Evolutionary conservation across 1,140 invertebrate genomes (phyloP).

Genomic region (Carposina sasakii): DNA sequence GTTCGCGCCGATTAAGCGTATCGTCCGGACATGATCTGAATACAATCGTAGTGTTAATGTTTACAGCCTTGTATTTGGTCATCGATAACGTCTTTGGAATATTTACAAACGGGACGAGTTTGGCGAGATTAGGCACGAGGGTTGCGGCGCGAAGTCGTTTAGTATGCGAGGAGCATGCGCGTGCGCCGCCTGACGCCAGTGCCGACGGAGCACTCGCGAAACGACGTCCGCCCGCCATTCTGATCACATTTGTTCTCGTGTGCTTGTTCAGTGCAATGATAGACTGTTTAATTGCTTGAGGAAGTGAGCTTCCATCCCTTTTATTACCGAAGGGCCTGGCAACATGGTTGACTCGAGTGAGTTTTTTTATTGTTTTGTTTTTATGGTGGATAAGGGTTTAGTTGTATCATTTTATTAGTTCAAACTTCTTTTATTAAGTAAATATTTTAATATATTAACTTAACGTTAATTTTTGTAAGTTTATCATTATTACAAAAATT

Average conservation of each 20-base stretch:
- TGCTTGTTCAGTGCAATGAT: constrained; percentile 60
- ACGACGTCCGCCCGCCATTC: constrained; percentile 36
- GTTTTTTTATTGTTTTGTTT: constrained; percentile 29
- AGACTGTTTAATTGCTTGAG: constrained; percentile 25
- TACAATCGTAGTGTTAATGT: constrained; percentile 46
- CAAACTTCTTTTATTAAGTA: too few species aligned
- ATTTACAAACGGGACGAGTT: constrained; percentile 51
- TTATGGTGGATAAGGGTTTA: too few species aligned
- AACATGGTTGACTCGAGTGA: constrained; percentile 41
- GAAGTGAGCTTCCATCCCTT: constrained; percentile 15
- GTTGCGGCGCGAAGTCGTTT: constrained; percentile 30
- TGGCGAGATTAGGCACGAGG: constrained; percentile 47
- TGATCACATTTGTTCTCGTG: constrained; percentile 40
- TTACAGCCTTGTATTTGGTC: constrained; percentile 47
- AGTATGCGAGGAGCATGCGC: constrained; percentile 66
- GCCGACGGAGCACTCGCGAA: constrained; percentile 32
- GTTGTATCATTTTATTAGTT: too few species aligned
- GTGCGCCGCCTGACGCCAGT: constrained; percentile 58
- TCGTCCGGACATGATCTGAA: constrained; percentile 34
- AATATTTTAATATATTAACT: too few species aligned
- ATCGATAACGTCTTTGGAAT: constrained; percentile 51
- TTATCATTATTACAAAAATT: too few species aligned
- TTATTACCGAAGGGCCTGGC: constrained; percentile 27
- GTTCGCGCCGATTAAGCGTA: constrained; percentile 36
- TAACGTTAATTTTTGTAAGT: too few species aligned